Evolutionary conservation across 1,140 invertebrate genomes (phyloP), one percentile per base, ranked within the genome.

Genomic region (Holotrichia oblita): DNA sequence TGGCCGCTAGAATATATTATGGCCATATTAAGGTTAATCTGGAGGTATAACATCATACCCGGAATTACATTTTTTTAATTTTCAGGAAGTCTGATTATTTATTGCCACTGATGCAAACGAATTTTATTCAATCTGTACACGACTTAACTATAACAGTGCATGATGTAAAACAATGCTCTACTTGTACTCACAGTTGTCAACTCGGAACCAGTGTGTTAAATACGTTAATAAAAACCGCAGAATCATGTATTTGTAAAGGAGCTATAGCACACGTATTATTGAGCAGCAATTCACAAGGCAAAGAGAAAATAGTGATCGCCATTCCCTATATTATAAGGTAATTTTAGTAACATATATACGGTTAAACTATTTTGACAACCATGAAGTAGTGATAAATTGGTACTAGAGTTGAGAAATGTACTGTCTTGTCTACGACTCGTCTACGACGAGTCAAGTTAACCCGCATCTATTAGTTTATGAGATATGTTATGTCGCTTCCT

Each of bases 261-360:
- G 88, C 90, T 85, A 90, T 91, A 69, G 88, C 88, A 73, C 88
- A 90, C 83, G 86, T 87, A 76, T 83, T 85, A 41, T 77, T 90
- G 42, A 81, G 88, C 40, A 89, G 88, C 79, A 88, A 87, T 27
- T 83, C 80, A 73, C 81, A 85, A 73, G 84, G 88, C 73, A 89
- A 90, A 81, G 85, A 88, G 81, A 88, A 88, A 75, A 81, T 90
- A 12, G 85, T 87, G 12, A 55, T 89, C 27, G 87, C 87, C 41
- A 83, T 90, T 73, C 89, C 90, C 3, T 90, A 89, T 82, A 86
- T 91, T 78, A 87, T 90, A 44, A 87, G 85, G 90, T 90, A 87
- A 85, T 69, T 27, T 69, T 55, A 55, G n/a, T 48, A n/a, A 34
- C 27, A 34, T 34, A 2, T 4, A 34, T 34, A 34, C n/a, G n/a